phyloP scores from a whole-genome alignment of 1,140 invertebrate species.

The Hycleus cichorii region DNA sequence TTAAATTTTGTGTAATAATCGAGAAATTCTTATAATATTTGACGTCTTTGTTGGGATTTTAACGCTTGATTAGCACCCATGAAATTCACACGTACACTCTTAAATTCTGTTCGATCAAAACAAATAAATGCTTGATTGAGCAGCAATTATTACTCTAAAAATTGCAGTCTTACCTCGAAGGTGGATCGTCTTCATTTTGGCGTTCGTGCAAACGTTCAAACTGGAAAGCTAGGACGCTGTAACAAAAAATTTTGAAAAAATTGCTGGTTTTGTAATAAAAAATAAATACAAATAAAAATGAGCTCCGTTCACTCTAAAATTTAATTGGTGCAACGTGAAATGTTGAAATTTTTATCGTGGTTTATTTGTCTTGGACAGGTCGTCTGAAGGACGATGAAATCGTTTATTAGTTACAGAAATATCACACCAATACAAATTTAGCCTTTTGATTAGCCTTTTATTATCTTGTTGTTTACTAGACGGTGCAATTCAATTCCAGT shows the following conservation, averaged over 20 bases:
- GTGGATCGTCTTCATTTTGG: slow-evolving; percentile 33
- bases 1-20: no score
- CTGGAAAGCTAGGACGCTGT: slow-evolving; percentile 27
- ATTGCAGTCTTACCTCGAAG: slow-evolving; percentile 26
- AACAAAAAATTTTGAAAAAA: slow-evolving; percentile 20
- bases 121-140: no score
- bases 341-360: background rate
- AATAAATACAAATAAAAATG: no score
- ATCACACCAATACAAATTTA: no score
- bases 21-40: background rate
- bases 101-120: background rate
- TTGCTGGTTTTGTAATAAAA: no score
- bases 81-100: background rate
- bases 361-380: no score
- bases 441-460: no score
- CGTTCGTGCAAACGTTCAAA: slow-evolving; percentile 26
- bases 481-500: no score
- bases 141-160: no score
- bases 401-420: no score
- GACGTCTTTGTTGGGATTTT: background rate
- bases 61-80: background rate
- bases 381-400: no score
- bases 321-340: background rate
- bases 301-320: background rate
- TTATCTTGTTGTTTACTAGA: no score